A percentile compares a stretch with the other conserved stretches of the same genome.
phyloP scores from a whole-genome alignment of 2,113 vertebrate species.

The Alosa alosa region DNA sequence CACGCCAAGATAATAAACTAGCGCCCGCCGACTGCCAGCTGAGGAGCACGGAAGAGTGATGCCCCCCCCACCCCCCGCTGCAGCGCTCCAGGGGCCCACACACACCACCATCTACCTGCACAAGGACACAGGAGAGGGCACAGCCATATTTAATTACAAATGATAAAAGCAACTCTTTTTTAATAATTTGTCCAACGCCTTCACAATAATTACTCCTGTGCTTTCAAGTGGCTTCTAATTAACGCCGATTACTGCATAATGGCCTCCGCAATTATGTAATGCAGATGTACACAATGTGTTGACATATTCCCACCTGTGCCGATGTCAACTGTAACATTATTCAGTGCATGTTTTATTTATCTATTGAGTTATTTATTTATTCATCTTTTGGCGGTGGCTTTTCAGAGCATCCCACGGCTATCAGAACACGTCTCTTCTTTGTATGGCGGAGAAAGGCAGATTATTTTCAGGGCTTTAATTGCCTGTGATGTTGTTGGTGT shows the following conservation, averaged over 20 bases:
- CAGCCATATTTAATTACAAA: constrained; percentile 50
- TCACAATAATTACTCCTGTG: constrained; percentile 47
- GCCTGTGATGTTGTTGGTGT: constrained; percentile 33
- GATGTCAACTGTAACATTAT: constrained; percentile 64
- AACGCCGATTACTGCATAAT: constrained; percentile 71
- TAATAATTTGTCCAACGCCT: constrained; percentile 47
- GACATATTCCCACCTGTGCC: constrained; percentile 71
- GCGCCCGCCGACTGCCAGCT: constrained; percentile 28
- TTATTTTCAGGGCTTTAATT: constrained; percentile 24
- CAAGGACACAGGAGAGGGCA: constrained; percentile 18
- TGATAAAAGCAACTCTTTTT: constrained; percentile 63
- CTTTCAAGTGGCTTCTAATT: constrained; percentile 63
- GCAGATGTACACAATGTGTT: constrained; percentile 46
- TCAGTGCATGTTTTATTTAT: constrained; percentile 55
- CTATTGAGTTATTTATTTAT: background rate
- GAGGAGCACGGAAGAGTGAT: background rate
- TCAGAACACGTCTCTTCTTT: constrained; percentile 34
- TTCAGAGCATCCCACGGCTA: constrained; percentile 57
- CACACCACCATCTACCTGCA: background rate
- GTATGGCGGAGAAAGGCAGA: background rate
- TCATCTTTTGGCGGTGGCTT: constrained; percentile 40
- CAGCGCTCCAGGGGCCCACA: constrained; percentile 14
- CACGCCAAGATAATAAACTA: constrained; percentile 40
- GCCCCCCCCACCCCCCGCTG: background rate
- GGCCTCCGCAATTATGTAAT: constrained; percentile 56